These are phyloP conservation scores for Saimiri boliviensis DNA, from an alignment of 2,113 vertebrate genomes.

Conservation along the genomic window DNA sequence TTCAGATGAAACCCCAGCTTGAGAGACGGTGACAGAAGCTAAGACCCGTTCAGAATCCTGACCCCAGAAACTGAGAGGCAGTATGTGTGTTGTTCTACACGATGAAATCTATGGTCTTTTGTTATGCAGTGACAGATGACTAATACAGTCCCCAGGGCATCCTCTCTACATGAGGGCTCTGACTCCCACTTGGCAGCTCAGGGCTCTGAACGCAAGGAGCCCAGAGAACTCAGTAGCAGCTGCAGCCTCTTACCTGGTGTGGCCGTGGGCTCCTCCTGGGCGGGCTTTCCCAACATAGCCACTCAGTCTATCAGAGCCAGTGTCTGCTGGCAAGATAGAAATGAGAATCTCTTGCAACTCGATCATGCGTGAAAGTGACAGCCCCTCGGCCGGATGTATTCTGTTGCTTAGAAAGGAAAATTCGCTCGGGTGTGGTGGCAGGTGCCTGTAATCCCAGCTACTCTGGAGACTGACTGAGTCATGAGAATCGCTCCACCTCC, in stretches of 20 bases:
- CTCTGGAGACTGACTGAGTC: no score
- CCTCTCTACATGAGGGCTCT: background rate
- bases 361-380: no score
- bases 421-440: no score
- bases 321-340: background rate
- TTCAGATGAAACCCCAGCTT: background rate
- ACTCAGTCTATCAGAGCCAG: background rate
- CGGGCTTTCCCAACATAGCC: background rate
- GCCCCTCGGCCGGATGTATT: no score
- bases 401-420: background rate
- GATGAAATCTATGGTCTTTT: accelerated
- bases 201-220: background rate
- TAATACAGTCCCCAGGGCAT: background rate
- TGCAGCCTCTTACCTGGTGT: background rate
- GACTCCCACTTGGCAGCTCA: background rate
- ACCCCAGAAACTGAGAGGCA: background rate
- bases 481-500: no score
- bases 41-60: accelerated
- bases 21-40: background rate
- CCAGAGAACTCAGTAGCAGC: background rate
- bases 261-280: background rate
- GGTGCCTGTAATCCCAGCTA: no score
- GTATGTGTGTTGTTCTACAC: accelerated
- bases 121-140: accelerated
- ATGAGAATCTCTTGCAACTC: no score